Evolutionary conservation across 2,113 vertebrate genomes (phyloP), one percentile per base, ranked within the genome.

Genomic region (Hypocryptadius cinnamomeus): DNA sequence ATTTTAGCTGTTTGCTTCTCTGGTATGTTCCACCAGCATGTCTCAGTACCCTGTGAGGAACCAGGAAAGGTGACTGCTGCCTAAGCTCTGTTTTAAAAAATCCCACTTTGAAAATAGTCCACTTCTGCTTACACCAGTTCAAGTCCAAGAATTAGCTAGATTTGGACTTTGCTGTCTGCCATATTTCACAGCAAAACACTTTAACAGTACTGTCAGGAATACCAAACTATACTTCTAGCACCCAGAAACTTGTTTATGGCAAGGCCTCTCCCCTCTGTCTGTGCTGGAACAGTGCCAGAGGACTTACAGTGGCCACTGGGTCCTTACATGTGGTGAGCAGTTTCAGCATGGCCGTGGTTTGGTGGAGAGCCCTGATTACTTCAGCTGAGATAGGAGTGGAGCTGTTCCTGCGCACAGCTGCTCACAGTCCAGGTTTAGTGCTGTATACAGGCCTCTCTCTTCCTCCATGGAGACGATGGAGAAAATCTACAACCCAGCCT

Each of bases 331-430:
- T 45, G 37, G 15, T 28, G 6, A 72, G 31, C 28, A 60, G 10
- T 45, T 87, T 40, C 45, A 72, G 88, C 1, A 0, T 4, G 16
- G 48, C 33, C 71, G 47, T 44, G 48, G 45, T 33, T 87, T 15
- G 13, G 42, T 51, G 66, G 64, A 80, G 64, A 80, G 35, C 6
- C 13, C 21, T 33, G 57, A 18, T 20, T 87, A n/a, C 13, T 24
- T 5, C 2, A 5, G 22, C 1, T 23, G 40, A 87, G 48, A 54
- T 10, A 17, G 0, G 1, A 65, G 44, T 3, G n/a, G 53, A 45
- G 10, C 3, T 54, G 53, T 10, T 72, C 11, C 42, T 39, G 25
- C 11, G 50, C 31, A 12, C 24, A 37, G 3, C 44, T 48, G 66
- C 79, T 71, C 45, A 11, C 18, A 20, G 13, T 9, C 28, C 42